Evolutionary conservation across 2,797 vertebrate genomes (phyloP), one percentile per base, ranked within the genome.

Genomic region (Phaenicophaeus curvirostris): DNA sequence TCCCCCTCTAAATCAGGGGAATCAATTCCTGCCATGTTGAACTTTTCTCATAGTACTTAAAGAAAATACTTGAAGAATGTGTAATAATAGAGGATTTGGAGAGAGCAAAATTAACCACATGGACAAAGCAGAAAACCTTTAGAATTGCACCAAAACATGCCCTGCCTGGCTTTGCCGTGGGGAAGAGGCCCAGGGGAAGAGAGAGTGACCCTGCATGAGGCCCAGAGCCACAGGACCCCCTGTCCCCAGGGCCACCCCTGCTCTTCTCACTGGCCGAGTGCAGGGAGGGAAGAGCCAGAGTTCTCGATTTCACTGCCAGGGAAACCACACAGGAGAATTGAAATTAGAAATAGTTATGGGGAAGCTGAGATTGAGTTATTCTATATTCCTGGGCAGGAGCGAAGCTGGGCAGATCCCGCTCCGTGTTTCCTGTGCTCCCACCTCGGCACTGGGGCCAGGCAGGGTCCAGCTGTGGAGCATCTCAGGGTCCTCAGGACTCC

Each of bases 1-100:
- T 81, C 33, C 46, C 30, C 57, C 30, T 41, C 74, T 19, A 75
- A 91, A 48, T 3, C 25, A 80, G 41, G 10, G 46, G 39, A 16
- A 74, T n/a, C 81, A 92, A 96, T 82, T 91, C 90, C 83, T 87
- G 91, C 68, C 3, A 8, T 21, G 5, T 74, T 78, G 87, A 92
- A 81, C 75, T 91, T 66, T 73, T 85, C 88, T 91, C 67, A 44
- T 88, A 94, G 89, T 71, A 79, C 81, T 86, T 89, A 81, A 94
- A 90, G 87, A 94, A 96, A 95, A 94, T 94, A 92, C 75, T 94
- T 74, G n/a, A 95, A 96, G 92, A 92, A 95, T 95, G 90, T 95
- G 87, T 31, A 91, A 95, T 94, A 94, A 95, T 24, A 16, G 53
- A 44, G 83, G 94, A 93, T 86, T 95, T 91, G 83, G 74, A 76